phyloP scores from a whole-genome alignment of 2,888 invertebrate species.

The Drosophila barbarae region DNA sequence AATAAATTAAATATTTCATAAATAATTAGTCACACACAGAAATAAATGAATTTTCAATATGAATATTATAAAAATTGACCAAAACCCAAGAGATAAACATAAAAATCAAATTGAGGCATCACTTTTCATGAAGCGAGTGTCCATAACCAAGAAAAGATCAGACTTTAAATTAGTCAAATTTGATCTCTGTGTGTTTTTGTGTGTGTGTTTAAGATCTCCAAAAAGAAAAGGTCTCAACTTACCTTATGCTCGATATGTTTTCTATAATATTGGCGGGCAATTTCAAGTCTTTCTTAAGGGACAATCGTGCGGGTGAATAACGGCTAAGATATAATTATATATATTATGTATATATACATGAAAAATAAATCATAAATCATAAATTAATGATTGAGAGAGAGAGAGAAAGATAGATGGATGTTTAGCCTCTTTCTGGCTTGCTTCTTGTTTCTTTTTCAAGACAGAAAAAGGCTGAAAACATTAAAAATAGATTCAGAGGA shows the following conservation, averaged over 20 bases:
- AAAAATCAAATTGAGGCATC: not conserved
- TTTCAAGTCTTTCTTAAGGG: constrained; percentile 90
- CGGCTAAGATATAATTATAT: constrained; percentile 83
- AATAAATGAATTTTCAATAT: not conserved
- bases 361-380: constrained; percentile 26
- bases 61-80: not conserved
- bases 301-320: constrained; percentile 90
- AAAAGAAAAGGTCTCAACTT: constrained; percentile 77
- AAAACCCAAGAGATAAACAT: not conserved
- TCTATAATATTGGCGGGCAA: constrained; percentile 88
- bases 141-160: constrained; percentile 1
- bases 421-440: not conserved
- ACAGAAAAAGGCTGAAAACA: not conserved
- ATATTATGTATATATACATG: constrained; percentile 24
- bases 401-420: constrained; percentile 43
- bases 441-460: not conserved
- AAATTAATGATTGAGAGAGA: constrained; percentile 21
- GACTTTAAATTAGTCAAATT: constrained; percentile 1
- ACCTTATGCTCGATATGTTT: constrained; percentile 88
- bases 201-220: constrained; percentile 5
- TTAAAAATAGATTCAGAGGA: not conserved
- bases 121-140: not conserved
- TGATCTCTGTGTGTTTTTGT: constrained; percentile 2
- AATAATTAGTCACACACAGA: not conserved
- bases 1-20: too few relatives aligned